Percentiles rank a stretch among this genome's conserved stretches.
Evolutionary conservation across 2,113 vertebrate species (phyloP).

Genomic region (Cheirogaleus medius): DNA sequence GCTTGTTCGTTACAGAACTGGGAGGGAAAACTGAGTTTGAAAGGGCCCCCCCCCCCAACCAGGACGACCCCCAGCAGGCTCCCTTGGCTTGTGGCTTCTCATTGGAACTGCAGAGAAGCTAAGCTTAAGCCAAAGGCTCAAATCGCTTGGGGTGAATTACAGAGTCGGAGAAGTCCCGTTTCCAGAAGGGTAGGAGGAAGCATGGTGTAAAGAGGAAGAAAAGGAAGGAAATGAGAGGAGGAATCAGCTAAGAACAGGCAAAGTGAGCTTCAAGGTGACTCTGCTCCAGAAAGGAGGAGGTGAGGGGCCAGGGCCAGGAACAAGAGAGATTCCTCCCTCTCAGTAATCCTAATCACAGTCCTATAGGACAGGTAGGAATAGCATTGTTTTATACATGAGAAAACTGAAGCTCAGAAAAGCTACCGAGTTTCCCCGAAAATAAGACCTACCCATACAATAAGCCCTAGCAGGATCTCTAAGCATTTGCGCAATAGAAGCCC

Average conservation of each 20-base stretch:
- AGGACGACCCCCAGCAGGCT: neutral
- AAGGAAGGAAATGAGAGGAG: neutral
- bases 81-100: neutral
- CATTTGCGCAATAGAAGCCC: too few species aligned
- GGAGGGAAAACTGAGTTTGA: neutral
- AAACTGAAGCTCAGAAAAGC: conserved; percentile 5
- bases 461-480: too few species aligned
- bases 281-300: neutral
- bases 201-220: neutral
- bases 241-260: neutral
- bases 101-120: neutral
- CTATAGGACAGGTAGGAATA: neutral
- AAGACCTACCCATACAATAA: too few species aligned
- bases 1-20: neutral
- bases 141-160: neutral
- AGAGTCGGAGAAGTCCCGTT: neutral
- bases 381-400: neutral
- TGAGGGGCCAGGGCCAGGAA: neutral
- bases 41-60: neutral
- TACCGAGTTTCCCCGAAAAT: too few species aligned
- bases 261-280: neutral
- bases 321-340: neutral
- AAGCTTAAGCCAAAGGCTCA: neutral
- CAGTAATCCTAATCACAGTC: neutral
- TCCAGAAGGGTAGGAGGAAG: neutral